Evolutionary conservation across 2,888 invertebrate genomes (phyloP), one percentile per base, ranked within the genome.

Genomic region (Brassicogethes aeneus): DNA sequence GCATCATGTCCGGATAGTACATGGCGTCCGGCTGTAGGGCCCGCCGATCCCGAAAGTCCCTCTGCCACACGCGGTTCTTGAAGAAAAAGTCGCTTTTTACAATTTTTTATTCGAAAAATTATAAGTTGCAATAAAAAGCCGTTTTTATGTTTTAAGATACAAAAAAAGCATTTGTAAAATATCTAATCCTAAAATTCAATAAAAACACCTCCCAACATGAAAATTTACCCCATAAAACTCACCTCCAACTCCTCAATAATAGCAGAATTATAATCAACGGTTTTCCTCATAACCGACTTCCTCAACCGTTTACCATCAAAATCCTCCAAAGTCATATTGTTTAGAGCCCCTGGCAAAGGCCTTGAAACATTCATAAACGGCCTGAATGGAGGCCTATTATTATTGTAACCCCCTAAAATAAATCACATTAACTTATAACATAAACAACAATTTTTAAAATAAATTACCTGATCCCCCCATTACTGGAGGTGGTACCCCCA

Each of bases 281-380:
- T 97, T 73, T 95, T 95, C 54, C 96, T 77, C 82, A 95, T 93
- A 49, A 95, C 91, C 54, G 94, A 92, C 73, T 96, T 96, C 59
- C 96, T 75, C 57, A 95, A 76, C 50, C 94, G 79, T 72, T 96
- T 94, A 44, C 95, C 96, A 75, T 96, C 95, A 65, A 93, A 94
- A 69, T 93, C 93, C 60, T 86, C 86, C 60, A 86, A 79, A 34
- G 82, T 80, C 82, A 82, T 82, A 43, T 73, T 74, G 15, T 69
- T 65, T 40, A 72, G 60, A 23, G 73, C 73, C 1, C 75, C 75
- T 2, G 68, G 68, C 35, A 69, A 52, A 10, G 67, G 66, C 45
- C 68, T 57, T 12, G 10, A 13, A 40, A 65, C 47, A 42, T 65
- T 66, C 57, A 67, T 57, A 45, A 68, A 69, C 1, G 69, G 68